Evolutionary conservation across 2,797 vertebrate genomes (phyloP).

Genomic region (Hybognathus amarus): DNA sequence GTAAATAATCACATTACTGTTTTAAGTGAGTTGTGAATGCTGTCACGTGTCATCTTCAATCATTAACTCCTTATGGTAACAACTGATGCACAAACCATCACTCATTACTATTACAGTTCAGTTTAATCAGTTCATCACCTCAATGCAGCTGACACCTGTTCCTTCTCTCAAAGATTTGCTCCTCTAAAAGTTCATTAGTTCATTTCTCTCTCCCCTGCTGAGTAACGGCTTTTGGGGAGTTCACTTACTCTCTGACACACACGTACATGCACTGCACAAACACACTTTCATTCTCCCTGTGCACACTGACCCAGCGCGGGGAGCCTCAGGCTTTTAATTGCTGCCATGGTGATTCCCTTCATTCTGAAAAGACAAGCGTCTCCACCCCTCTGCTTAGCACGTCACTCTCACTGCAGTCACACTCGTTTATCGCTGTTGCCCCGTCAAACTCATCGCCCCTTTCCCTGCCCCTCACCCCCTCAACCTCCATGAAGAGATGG

Average conservation of each 20-base stretch:
- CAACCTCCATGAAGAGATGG: background rate
- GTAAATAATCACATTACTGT: background rate
- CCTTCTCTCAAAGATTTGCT: slow-evolving; percentile 18
- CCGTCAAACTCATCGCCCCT: slow-evolving; percentile 58
- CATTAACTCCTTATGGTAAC: background rate
- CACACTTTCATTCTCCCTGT: slow-evolving; percentile 75
- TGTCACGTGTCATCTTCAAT: background rate
- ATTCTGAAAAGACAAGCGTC: slow-evolving; percentile 65
- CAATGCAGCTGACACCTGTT: slow-evolving; percentile 18
- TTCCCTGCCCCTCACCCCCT: slow-evolving; percentile 47
- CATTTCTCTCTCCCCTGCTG: slow-evolving; percentile 34
- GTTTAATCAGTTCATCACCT: background rate
- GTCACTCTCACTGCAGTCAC: slow-evolving; percentile 55
- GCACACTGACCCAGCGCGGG: slow-evolving; percentile 76
- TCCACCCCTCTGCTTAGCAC: slow-evolving; percentile 53
- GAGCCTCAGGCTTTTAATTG: slow-evolving; percentile 73
- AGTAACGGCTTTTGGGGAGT: slow-evolving; percentile 40
- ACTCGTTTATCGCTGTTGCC: slow-evolving; percentile 57
- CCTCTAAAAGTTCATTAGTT: slow-evolving; percentile 49
- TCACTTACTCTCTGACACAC: slow-evolving; percentile 37
- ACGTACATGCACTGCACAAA: slow-evolving; percentile 53
- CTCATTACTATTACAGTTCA: background rate
- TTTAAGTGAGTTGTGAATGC: background rate
- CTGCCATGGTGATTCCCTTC: slow-evolving; percentile 71
- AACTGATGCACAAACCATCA: background rate